These are phyloP conservation scores for Mesochorus sp. DNA, from an alignment of 2,888 invertebrate species.

Conservation along the genomic window DNA sequence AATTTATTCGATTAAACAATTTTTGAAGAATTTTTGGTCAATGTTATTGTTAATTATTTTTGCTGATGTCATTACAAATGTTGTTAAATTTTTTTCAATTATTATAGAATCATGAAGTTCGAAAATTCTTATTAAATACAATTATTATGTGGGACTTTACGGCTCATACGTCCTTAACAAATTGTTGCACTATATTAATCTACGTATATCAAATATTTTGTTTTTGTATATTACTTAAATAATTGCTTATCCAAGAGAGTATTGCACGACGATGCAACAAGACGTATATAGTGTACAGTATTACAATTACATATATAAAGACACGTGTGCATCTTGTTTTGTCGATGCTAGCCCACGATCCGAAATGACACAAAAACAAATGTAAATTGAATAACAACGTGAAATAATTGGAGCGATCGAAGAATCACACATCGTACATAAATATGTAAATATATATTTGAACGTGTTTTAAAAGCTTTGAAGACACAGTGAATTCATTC, in stretches of 20 bases:
- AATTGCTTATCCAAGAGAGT: conserved; percentile 27
- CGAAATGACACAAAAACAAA: conserved; percentile 21
- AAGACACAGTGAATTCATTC: conserved; percentile 16
- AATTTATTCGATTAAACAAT: too few species aligned
- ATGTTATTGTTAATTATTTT: too few species aligned
- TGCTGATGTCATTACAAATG: too few species aligned
- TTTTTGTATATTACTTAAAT: too few species aligned
- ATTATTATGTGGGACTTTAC: too few species aligned
- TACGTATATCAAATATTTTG: too few species aligned
- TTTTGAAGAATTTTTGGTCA: too few species aligned
- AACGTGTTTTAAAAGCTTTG: conserved; percentile 31
- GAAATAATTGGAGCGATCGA: conserved; percentile 15
- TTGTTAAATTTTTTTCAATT: too few species aligned
- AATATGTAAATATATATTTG: conserved; percentile 42
- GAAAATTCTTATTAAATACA: too few species aligned
- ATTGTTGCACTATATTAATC: too few species aligned
- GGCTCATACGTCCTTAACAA: too few species aligned
- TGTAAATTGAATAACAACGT: conserved; percentile 27
- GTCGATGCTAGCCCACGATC: conserved; percentile 54
- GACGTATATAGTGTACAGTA: conserved; percentile 59
- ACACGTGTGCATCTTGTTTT: conserved; percentile 38
- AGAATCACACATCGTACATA: conserved; percentile 49
- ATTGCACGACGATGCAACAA: conserved; percentile 43
- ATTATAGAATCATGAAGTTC: too few species aligned
- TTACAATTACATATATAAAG: conserved; percentile 52